Conservation (phyloP, 2,888 invertebrate species). For the Synanthedon andrenaeformis region DNA sequence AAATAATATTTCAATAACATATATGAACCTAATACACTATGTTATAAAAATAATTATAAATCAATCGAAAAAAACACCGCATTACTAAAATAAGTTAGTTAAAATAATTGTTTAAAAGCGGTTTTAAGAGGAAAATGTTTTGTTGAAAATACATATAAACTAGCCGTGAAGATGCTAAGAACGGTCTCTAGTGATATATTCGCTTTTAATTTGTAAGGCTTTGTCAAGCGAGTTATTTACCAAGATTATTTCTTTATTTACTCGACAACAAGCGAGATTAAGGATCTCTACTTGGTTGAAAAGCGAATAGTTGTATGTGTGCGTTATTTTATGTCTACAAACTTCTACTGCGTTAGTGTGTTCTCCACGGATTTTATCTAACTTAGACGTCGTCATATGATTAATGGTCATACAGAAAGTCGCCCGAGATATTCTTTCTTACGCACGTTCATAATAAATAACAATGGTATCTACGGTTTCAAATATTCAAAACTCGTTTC, state of each 20-base stretch:
- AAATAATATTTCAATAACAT: no score
- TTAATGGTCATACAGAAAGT: slow-evolving; percentile 51
- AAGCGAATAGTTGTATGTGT: slow-evolving; percentile 13
- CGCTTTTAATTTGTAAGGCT: neutral
- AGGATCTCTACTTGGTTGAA: slow-evolving; percentile 23
- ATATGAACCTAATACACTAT: no score
- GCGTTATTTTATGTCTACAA: slow-evolving; percentile 19
- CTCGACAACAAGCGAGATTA: slow-evolving; percentile 17
- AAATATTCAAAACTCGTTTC: slow-evolving; percentile 37
- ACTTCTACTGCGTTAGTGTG: slow-evolving; percentile 19
- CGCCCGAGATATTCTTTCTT: slow-evolving; percentile 43
- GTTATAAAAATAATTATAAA: no score
- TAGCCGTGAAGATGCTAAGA: no score
- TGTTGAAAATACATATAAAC: no score
- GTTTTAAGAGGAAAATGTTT: no score
- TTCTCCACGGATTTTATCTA: slow-evolving; percentile 45
- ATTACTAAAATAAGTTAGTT: no score
- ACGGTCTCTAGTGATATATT: no score
- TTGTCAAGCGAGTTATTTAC: slow-evolving; percentile 19
- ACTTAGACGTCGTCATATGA: slow-evolving; percentile 46
- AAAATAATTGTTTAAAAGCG: no score
- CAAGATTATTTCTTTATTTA: slow-evolving; percentile 15
- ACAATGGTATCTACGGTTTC: slow-evolving; percentile 39
- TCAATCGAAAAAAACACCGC: no score
- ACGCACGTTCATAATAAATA: slow-evolving; percentile 36